Conservation (phyloP, 2,888 invertebrate genomes). For the Nymphalis c-album region DNA sequence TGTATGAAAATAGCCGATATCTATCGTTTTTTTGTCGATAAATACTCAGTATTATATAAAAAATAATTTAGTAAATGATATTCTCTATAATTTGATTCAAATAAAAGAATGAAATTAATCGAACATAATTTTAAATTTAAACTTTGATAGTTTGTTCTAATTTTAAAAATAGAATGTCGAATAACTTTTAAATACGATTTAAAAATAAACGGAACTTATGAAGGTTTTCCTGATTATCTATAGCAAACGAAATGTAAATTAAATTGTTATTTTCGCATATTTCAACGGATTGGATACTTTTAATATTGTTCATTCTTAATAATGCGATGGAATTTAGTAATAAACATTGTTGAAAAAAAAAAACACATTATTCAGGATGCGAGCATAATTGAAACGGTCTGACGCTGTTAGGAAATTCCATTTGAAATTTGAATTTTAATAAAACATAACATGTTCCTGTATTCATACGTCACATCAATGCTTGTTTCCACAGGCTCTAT, state of each 20-base stretch:
- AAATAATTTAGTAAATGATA: too few relatives aligned
- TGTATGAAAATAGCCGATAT: background rate
- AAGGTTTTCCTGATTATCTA: background rate
- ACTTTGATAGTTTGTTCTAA: too few relatives aligned
- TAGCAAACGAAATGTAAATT: too few relatives aligned
- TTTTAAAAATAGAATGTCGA: too few relatives aligned
- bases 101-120: too few relatives aligned
- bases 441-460: slow-evolving; percentile 67
- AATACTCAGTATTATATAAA: background rate
- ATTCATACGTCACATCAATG: slow-evolving; percentile 77
- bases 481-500: slow-evolving; percentile 70
- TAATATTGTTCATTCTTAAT: background rate
- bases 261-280: too few relatives aligned
- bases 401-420: slow-evolving; percentile 48
- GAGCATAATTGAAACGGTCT: slow-evolving; percentile 44
- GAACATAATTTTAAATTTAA: too few relatives aligned
- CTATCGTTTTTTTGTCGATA: background rate
- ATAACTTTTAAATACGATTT: too few relatives aligned
- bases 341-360: slow-evolving; percentile 16
- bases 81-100: background rate
- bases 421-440: slow-evolving; percentile 72
- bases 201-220: background rate
- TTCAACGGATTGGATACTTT: too few relatives aligned
- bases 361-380: slow-evolving; percentile 39
- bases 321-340: background rate